Evolutionary conservation across 2,888 invertebrate species (phyloP).

Genomic region (Cosmopolites sordidus): DNA sequence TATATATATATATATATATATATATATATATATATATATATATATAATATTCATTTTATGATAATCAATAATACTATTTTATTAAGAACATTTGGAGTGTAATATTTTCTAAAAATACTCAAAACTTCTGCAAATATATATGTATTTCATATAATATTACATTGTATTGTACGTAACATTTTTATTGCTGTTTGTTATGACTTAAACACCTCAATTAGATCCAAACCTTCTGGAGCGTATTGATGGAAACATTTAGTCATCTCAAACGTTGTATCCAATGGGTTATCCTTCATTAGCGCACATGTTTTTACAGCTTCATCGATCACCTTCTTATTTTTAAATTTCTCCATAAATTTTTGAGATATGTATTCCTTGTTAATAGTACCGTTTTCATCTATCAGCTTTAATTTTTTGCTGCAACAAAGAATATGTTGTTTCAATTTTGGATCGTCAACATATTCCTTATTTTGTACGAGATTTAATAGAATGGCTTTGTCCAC

Average conservation of each 20-base stretch:
- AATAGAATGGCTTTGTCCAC: conserved; percentile 26
- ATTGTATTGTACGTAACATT: no score
- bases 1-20: no score
- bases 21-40: no score
- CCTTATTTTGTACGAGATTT: conserved; percentile 26
- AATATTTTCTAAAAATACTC: no score
- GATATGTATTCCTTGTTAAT: conserved; percentile 26
- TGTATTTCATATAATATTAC: no score
- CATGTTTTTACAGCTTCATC: conserved; percentile 31
- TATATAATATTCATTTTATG: no score
- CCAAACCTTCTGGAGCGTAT: conserved; percentile 8
- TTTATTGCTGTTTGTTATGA: neutral
- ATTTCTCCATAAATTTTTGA: conserved; percentile 16
- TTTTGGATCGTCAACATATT: conserved; percentile 30
- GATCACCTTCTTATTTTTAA: conserved; percentile 25
- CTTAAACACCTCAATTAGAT: neutral
- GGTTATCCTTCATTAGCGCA: conserved; percentile 27
- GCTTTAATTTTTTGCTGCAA: conserved; percentile 28
- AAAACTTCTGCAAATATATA: no score
- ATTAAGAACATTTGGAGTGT: no score
- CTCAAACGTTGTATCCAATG: conserved; percentile 32
- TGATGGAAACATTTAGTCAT: conserved; percentile 32
- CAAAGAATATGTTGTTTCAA: conserved; percentile 31
- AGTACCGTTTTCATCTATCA: conserved; percentile 31
- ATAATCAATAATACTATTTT: no score